These are phyloP conservation scores for Clarias macrocephalus DNA, from an alignment of 2,113 vertebrate genomes.

Conservation along the genomic window DNA sequence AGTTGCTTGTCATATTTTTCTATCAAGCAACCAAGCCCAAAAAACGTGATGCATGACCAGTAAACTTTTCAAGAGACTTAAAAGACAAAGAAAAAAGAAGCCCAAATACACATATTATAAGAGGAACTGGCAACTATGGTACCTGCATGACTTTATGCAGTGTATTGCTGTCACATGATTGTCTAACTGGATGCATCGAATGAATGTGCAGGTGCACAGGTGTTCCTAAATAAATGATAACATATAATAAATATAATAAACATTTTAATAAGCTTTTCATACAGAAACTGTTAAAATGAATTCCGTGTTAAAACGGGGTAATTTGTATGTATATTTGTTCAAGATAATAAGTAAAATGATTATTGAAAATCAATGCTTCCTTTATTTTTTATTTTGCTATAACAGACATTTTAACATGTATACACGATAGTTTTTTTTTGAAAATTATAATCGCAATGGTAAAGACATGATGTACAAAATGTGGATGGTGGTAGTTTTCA, in stretches of 20 bases:
- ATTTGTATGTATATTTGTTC: neutral
- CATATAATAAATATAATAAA: neutral
- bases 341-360: neutral
- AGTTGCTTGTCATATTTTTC: too few relatives aligned
- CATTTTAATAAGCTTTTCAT: neutral
- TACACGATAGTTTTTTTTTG: neutral
- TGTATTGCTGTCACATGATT: neutral
- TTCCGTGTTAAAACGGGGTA: neutral
- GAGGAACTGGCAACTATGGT: too few relatives aligned
- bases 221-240: neutral
- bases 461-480: neutral
- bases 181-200: neutral
- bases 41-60: too few relatives aligned
- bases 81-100: too few relatives aligned
- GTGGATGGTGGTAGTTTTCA: constrained; percentile 2
- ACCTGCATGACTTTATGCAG: neutral
- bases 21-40: too few relatives aligned
- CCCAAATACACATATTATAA: too few relatives aligned
- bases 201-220: neutral
- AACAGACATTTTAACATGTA: neutral
- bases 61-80: too few relatives aligned
- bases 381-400: neutral
- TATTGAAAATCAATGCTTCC: constrained; percentile 20
- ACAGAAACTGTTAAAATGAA: neutral
- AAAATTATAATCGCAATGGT: constrained; percentile 17